Evolutionary conservation across 1,140 invertebrate species (phyloP).

Genomic region (Geopemphigus sp.): DNA sequence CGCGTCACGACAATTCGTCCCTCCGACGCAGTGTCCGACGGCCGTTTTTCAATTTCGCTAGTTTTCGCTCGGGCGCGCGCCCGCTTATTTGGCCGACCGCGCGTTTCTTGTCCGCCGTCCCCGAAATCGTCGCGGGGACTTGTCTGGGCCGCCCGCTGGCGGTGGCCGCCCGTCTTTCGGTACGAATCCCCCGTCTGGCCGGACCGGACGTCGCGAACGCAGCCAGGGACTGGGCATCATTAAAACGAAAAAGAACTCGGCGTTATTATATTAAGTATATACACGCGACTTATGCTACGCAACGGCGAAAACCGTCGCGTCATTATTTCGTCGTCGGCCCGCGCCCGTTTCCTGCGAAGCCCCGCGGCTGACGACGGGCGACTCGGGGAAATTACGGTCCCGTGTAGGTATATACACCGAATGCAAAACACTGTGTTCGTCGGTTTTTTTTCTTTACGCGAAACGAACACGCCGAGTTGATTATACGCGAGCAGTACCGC

Average conservation of each 20-base stretch:
- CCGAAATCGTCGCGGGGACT: too few species aligned
- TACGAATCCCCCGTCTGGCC: constrained; percentile 13
- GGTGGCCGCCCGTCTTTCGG: too few species aligned
- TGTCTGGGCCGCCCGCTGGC: too few species aligned
- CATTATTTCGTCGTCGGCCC: constrained; percentile 1
- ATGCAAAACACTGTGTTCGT: constrained; percentile 11
- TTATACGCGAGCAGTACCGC: too few species aligned
- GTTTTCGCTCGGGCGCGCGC: too few species aligned
- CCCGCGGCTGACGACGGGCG: background rate
- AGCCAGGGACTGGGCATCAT: constrained; percentile 25
- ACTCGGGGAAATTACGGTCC: background rate
- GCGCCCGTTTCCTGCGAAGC: background rate
- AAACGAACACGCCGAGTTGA: background rate
- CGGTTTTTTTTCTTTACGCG: background rate
- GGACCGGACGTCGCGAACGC: constrained; percentile 34
- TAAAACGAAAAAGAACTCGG: constrained; percentile 28
- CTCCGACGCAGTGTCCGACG: too few species aligned
- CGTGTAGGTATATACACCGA: background rate
- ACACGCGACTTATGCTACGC: too few species aligned
- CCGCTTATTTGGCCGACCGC: too few species aligned
- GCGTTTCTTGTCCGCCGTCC: too few species aligned
- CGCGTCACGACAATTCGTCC: too few species aligned
- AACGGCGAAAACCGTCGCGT: too few species aligned
- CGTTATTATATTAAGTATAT: constrained; percentile 20
- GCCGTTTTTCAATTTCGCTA: too few species aligned